These are phyloP conservation scores for Rhingia campestris DNA, from an alignment of 2,888 invertebrate genomes.

Conservation along the genomic window DNA sequence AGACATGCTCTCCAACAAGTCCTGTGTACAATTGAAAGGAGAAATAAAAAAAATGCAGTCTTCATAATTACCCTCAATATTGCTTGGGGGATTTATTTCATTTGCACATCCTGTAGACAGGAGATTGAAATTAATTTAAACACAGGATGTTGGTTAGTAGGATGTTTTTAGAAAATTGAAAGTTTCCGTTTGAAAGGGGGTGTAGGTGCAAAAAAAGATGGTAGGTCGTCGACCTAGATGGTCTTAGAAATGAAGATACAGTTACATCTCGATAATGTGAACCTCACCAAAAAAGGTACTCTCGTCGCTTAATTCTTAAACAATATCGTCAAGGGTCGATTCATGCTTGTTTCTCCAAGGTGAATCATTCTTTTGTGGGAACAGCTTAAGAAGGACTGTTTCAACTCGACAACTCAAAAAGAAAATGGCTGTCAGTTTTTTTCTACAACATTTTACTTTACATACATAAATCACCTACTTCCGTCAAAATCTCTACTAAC, in stretches of 20 bases:
- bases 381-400: too few species aligned
- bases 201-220: not conserved
- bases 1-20: too few species aligned
- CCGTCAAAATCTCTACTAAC: not conserved
- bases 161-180: not conserved
- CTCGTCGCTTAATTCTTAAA: too few species aligned
- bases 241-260: too few species aligned
- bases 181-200: not conserved
- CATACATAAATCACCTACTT: not conserved
- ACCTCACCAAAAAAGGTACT: too few species aligned
- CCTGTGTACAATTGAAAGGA: not conserved
- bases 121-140: not conserved
- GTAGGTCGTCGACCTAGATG: too few species aligned
- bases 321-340: too few species aligned
- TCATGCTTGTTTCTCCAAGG: too few species aligned
- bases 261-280: too few species aligned
- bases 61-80: constrained; percentile 22
- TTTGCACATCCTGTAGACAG: not conserved
- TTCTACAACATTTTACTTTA: not conserved
- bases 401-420: not conserved
- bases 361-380: too few species aligned
- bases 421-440: not conserved
- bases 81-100: not conserved
- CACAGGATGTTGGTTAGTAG: constrained; percentile 19
- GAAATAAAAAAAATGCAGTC: constrained; percentile 27